Percentiles rank a stretch among this genome's conserved stretches.
Conservation (phyloP, 92 coral and sea anemone genomes). For the Porites cylindrica region DNA sequence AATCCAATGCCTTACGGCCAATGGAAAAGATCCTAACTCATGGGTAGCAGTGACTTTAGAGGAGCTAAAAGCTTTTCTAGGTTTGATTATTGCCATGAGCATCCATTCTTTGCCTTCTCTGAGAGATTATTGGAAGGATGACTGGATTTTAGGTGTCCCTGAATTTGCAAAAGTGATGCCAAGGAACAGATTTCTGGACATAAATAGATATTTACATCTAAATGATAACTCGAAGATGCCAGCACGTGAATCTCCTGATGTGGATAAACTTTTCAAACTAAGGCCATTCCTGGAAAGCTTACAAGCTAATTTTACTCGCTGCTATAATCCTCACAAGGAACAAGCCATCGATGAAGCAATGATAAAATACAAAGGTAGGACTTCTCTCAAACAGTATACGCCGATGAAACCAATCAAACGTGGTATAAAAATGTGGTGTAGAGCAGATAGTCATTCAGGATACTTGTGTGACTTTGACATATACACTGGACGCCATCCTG, state of each 20-base stretch:
- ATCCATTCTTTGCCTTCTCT: neutral
- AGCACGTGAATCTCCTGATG: conserved; percentile 13
- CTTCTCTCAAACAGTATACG: conserved; percentile 17
- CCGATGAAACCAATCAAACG: conserved; percentile 58
- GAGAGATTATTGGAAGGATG: conserved; percentile 34
- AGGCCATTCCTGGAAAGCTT: conserved; percentile 49
- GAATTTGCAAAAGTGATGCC: conserved; percentile 32
- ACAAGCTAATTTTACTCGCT: neutral
- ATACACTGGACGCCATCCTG: conserved; percentile 34
- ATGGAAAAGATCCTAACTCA: conserved; percentile 3
- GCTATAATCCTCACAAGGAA: neutral
- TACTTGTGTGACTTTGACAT: conserved; percentile 46
- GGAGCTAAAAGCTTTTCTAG: neutral
- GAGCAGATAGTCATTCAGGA: conserved; percentile 23
- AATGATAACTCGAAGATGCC: conserved; percentile 60
- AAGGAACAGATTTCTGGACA: conserved; percentile 32
- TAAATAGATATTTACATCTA: conserved; percentile 19
- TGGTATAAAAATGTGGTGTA: conserved; percentile 46
- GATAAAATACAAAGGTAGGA: too few relatives aligned
- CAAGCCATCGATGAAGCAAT: too few relatives aligned
- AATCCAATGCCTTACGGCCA: neutral
- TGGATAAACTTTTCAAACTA: conserved; percentile 53
- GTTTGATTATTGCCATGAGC: conserved; percentile 14
- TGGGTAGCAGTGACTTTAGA: neutral
- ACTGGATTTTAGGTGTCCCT: conserved; percentile 43